Percentiles rank a stretch among this genome's conserved stretches.
These are phyloP conservation scores for Lepidonotus clava DNA, from an alignment of 2,888 invertebrate genomes.

Conservation along the genomic window DNA sequence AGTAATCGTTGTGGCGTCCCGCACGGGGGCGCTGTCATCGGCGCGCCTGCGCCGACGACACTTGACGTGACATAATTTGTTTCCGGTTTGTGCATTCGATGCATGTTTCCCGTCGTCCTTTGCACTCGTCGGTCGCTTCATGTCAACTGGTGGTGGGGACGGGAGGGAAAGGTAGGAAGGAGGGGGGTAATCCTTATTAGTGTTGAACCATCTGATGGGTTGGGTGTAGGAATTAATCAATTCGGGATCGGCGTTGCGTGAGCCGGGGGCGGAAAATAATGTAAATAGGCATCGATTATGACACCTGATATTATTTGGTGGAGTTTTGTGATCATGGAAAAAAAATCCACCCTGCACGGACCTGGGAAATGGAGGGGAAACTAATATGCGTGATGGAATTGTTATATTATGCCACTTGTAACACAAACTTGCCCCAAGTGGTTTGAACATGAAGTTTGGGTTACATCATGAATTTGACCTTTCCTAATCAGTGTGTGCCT, in stretches of 20 bases:
- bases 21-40: conserved; percentile 12
- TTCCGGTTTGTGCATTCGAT: conserved; percentile 44
- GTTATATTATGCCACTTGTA: no score
- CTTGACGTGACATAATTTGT: conserved; percentile 51
- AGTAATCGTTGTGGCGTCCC: conserved; percentile 47
- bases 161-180: not conserved
- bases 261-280: not conserved
- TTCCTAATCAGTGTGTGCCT: no score
- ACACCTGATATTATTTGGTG: conserved; percentile 7
- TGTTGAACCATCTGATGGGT: no score
- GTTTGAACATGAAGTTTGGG: no score
- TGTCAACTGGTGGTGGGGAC: not conserved
- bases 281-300: conserved; percentile 37
- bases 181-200: no score
- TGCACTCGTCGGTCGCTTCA: not conserved
- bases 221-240: no score
- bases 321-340: no score
- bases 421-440: no score
- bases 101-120: conserved; percentile 44
- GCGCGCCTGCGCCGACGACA: conserved; percentile 27
- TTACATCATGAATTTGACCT: no score
- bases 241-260: not conserved
- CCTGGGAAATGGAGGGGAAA: no score
- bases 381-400: no score
- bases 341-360: no score